Evolutionary conservation across 2,797 vertebrate genomes (phyloP), one percentile per base, ranked within the genome.

Genomic region (Macroramphosus scolopax): DNA sequence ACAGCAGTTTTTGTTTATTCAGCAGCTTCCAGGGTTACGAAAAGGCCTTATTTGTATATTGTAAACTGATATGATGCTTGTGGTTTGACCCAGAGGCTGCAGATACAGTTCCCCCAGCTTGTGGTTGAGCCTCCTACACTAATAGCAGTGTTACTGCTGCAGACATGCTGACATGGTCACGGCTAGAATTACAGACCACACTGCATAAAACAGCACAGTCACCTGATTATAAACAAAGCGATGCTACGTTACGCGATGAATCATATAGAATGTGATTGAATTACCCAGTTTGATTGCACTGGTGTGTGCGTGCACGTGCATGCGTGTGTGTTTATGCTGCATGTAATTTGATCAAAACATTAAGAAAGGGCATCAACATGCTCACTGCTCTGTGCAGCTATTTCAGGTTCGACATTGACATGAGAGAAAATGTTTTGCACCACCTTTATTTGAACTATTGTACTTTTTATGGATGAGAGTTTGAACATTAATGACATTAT

Each of bases 111-210:
- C 68, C 71, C 65, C 69, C 45, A 43, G 47, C 41, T 10, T 2
- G 62, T 17, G 45, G 63, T 78, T 75, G 54, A 54, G 76, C 75
- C 63, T 60, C 53, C 33, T 57, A 29, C 31, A 57, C 49, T 65
- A 59, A 67, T 70, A 24, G 35, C 35, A 46, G 55, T 57, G 35
- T 72, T 73, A 65, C 54, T 64, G 12, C 49, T 38, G 4, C 55
- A 74, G 26, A 47, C 70, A 58, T 62, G 30, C 51, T 52, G 51
- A 70, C 61, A 53, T 33, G 59, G 56, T 73, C 48, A 41, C 1
- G 16, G 22, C 32, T 72, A 34, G 15, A 62, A 47, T 62, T 67
- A 69, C 64, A 57, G 49, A 62, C 51, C 50, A 16, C 35, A 25
- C 17, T 0, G 16, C 17, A 38, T 51, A 25, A 74, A 67, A 50